Percentiles rank a stretch among this genome's conserved stretches.
Evolutionary conservation across 2,888 invertebrate genomes (phyloP).

Genomic region (Strigamia crassipes): DNA sequence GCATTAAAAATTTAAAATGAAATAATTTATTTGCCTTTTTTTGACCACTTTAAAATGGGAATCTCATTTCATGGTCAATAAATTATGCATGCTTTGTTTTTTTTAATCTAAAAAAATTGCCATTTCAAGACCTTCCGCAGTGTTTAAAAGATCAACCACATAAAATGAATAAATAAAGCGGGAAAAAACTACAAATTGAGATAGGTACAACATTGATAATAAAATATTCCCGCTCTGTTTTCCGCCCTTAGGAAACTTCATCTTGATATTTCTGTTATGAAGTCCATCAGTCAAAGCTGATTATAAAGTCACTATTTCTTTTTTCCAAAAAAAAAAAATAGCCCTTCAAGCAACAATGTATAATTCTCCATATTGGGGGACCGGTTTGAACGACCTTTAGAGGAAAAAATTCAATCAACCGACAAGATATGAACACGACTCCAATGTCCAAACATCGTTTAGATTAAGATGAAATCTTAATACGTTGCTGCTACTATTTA

Average conservation of each 20-base stretch:
- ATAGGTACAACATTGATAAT: too few relatives aligned
- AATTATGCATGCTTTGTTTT: too few relatives aligned
- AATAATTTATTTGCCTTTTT: too few relatives aligned
- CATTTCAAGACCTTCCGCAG: too few relatives aligned
- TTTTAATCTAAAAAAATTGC: too few relatives aligned
- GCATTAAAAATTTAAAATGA: too few relatives aligned
- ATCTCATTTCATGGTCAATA: too few relatives aligned
- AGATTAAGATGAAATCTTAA: conserved; percentile 25
- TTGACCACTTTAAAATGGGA: too few relatives aligned
- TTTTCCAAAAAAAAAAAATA: not conserved
- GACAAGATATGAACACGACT: not conserved
- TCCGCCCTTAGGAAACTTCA: not conserved
- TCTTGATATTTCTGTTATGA: not conserved
- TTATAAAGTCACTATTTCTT: not conserved
- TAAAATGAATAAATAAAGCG: not conserved
- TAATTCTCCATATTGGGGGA: not conserved
- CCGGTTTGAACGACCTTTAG: conserved; percentile 14
- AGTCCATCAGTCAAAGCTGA: not conserved
- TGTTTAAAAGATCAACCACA: too few relatives aligned
- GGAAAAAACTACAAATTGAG: not conserved
- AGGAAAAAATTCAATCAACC: conserved; percentile 7
- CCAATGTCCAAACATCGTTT: conserved; percentile 30
- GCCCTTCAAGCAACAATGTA: not conserved
- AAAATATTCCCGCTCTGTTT: not conserved
- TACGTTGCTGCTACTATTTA: not conserved